phyloP scores from a whole-genome alignment of 1,140 invertebrate genomes.

The Coelopa frigida region DNA sequence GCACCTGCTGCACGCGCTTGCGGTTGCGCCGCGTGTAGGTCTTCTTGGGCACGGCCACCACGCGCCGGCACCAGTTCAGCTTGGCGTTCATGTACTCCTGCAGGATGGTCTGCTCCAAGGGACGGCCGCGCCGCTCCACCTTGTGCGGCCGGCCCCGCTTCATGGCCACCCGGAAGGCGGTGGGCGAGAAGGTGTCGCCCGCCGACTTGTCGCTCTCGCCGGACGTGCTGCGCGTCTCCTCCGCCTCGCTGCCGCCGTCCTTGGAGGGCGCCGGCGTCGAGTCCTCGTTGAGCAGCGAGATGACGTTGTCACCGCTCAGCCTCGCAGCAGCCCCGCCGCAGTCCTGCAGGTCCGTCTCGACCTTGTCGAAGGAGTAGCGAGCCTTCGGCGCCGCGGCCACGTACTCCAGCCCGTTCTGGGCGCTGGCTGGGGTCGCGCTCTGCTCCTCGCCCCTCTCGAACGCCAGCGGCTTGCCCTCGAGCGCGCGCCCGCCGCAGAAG shows the following conservation, averaged over 20 bases:
- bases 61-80: constrained; percentile 20
- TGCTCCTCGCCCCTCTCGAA: constrained; percentile 31
- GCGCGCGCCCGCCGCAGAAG: constrained; percentile 29
- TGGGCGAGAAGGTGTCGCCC: too few species aligned
- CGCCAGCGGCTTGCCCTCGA: constrained; percentile 28
- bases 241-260: not conserved
- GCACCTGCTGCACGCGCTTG: constrained; percentile 4
- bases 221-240: constrained; percentile 1
- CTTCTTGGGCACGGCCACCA: constrained; percentile 22
- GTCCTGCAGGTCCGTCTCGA: too few species aligned
- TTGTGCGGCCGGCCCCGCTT: constrained; percentile 3
- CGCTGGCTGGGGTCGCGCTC: not conserved
- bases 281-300: too few species aligned
- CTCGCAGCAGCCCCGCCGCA: not conserved
- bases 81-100: constrained; percentile 19
- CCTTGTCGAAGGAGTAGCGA: constrained; percentile 33
- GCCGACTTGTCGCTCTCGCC: too few species aligned
- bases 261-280: too few species aligned
- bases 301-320: too few species aligned
- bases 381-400: constrained; percentile 9
- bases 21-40: constrained; percentile 26
- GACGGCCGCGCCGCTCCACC: not conserved
- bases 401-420: not conserved
- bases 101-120: constrained; percentile 20
- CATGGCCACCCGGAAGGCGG: not conserved